phyloP scores from a whole-genome alignment of 1,140 invertebrate genomes.

The Penaeus indicus region DNA sequence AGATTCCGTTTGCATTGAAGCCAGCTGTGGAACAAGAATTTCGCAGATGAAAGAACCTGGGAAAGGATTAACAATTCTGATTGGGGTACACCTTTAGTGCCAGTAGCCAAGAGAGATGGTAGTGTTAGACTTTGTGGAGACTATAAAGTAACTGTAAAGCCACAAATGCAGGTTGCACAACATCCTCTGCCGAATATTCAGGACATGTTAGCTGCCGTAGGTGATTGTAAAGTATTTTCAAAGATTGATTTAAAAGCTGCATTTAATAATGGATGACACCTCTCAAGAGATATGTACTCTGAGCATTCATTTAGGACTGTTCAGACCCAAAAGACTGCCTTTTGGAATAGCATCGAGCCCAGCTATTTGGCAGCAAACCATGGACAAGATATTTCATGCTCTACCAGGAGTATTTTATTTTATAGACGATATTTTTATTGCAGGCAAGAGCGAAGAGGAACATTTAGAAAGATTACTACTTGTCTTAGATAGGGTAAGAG shows the following conservation, averaged over 20 bases:
- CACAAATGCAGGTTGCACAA: conserved; percentile 66
- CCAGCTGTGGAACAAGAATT: no score
- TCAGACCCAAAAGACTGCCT: conserved; percentile 27
- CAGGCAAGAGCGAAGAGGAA: not conserved
- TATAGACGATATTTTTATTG: not conserved
- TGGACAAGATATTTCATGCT: conserved; percentile 1
- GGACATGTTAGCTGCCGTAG: conserved; percentile 69
- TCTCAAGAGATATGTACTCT: conserved; percentile 65
- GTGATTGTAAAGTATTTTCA: conserved; percentile 67
- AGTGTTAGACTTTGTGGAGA: conserved; percentile 66
- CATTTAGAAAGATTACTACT: not conserved
- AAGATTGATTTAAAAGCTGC: conserved; percentile 68
- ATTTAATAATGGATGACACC: conserved; percentile 68
- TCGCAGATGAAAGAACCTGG: no score
- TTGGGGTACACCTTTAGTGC: no score
- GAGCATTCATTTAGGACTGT: conserved; percentile 5
- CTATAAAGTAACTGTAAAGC: conserved; percentile 71
- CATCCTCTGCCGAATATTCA: conserved; percentile 69
- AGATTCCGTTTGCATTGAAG: no score
- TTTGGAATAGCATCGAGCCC: conserved; percentile 9
- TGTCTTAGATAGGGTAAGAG: not conserved
- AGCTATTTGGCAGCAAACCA: not conserved
- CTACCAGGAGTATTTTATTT: conserved; percentile 21
- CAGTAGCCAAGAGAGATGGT: no score
- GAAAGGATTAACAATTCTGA: no score